Evolutionary conservation across 2,888 invertebrate species (phyloP).

Genomic region (Automeris io): DNA sequence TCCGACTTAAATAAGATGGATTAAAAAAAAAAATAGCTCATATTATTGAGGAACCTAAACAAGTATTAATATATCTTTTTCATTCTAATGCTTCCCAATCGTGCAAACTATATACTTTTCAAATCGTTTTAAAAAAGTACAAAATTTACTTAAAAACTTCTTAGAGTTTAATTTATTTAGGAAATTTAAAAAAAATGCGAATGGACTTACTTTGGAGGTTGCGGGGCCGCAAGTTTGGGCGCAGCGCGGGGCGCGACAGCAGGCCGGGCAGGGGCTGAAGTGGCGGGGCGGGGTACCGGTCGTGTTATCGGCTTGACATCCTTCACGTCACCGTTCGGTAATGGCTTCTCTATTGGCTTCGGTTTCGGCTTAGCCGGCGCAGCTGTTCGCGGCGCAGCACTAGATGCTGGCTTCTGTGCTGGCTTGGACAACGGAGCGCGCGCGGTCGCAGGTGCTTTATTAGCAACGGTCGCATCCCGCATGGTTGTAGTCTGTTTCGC

Average conservation of each 20-base stretch:
- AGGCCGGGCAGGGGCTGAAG: slow-evolving; percentile 23
- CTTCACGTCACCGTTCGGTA: slow-evolving; percentile 76
- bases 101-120: too few species aligned
- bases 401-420: slow-evolving; percentile 17
- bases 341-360: slow-evolving; percentile 65
- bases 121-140: too few species aligned
- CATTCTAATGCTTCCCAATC: too few species aligned
- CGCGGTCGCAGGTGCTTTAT: slow-evolving; percentile 47
- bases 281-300: slow-evolving; percentile 27
- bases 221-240: slow-evolving; percentile 2
- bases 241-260: slow-evolving; percentile 22
- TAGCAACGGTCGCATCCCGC: slow-evolving; percentile 7
- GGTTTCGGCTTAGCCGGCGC: slow-evolving; percentile 18
- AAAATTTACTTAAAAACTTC: too few species aligned
- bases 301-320: slow-evolving; percentile 28
- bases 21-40: too few species aligned
- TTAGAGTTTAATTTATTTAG: too few species aligned
- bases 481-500: slow-evolving; percentile 4
- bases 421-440: slow-evolving; percentile 19
- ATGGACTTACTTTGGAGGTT: slow-evolving; percentile 29
- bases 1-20: too few species aligned
- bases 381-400: slow-evolving; percentile 12
- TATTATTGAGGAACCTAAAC: too few species aligned
- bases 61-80: too few species aligned
- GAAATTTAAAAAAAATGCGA: neutral